phyloP scores from a whole-genome alignment of 2,113 vertebrate species.

The Archilochus colubris region DNA sequence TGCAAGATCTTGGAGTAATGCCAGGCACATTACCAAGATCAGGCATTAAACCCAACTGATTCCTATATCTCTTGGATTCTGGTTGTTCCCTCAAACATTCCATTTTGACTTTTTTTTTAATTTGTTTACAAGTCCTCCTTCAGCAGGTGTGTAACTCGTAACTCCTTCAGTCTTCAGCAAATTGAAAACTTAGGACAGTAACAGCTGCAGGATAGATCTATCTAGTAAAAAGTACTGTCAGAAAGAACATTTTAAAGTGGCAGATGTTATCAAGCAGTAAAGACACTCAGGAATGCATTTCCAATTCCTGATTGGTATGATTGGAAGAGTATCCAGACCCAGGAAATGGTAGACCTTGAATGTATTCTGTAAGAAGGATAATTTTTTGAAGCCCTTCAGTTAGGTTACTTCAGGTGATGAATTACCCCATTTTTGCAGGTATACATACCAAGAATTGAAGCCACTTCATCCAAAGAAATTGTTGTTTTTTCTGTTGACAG shows the following conservation, averaged over 20 bases:
- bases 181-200: neutral
- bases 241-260: neutral
- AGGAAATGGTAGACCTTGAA: neutral
- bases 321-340: constrained; percentile 1
- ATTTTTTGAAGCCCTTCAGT: neutral
- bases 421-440: neutral
- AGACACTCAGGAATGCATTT: neutral
- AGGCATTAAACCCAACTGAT: neutral
- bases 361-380: neutral
- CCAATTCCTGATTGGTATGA: neutral
- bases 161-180: neutral
- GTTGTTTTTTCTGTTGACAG: constrained; percentile 83
- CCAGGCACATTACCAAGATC: neutral
- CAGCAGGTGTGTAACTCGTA: neutral
- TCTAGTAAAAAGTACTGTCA: neutral
- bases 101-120: neutral
- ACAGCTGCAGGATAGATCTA: neutral
- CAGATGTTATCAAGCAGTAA: neutral
- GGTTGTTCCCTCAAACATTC: neutral
- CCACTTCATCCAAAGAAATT: constrained; percentile 95
- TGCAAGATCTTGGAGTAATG: neutral
- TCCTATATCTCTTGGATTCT: neutral
- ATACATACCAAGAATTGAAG: constrained; percentile 87
- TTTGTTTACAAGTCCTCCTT: neutral
- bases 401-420: neutral